Evolutionary conservation across 2,797 vertebrate genomes (phyloP).

Genomic region (Falco peregrinus): DNA sequence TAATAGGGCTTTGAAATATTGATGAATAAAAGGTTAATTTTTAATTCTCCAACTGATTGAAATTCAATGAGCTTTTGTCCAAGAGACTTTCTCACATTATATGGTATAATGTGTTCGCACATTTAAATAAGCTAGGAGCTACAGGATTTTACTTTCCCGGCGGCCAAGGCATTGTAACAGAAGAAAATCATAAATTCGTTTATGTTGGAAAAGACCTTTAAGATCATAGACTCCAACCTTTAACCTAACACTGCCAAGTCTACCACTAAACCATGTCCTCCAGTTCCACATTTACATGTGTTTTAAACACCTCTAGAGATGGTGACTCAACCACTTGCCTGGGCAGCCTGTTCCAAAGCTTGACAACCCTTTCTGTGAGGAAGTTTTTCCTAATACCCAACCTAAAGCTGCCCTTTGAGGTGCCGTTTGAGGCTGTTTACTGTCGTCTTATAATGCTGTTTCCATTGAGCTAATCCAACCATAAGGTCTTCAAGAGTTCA

Average conservation of each 20-base stretch:
- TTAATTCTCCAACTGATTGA: constrained; percentile 63
- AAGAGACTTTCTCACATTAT: constrained; percentile 18
- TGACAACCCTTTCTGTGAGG: neutral
- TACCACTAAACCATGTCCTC: neutral
- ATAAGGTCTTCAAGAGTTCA: neutral
- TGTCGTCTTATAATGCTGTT: accelerated
- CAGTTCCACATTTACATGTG: neutral
- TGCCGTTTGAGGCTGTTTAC: neutral
- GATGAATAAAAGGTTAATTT: constrained; percentile 57
- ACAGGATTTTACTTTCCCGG: neutral
- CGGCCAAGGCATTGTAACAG: neutral
- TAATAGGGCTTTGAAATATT: constrained; percentile 41
- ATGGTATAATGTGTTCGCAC: neutral
- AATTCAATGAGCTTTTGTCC: constrained; percentile 45
- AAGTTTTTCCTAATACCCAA: neutral
- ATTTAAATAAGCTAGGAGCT: neutral
- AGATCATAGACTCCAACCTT: neutral
- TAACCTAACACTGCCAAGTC: neutral
- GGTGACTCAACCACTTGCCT: neutral
- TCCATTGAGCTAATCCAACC: neutral
- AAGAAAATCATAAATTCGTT: neutral
- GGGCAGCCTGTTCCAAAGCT: neutral
- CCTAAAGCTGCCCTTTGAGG: neutral
- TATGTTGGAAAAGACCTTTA: neutral
- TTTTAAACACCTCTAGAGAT: neutral